A percentile compares a stretch with the other conserved stretches of the same genome.
phyloP scores from a whole-genome alignment of 2,888 invertebrate genomes.

The Oasisia sp. region DNA sequence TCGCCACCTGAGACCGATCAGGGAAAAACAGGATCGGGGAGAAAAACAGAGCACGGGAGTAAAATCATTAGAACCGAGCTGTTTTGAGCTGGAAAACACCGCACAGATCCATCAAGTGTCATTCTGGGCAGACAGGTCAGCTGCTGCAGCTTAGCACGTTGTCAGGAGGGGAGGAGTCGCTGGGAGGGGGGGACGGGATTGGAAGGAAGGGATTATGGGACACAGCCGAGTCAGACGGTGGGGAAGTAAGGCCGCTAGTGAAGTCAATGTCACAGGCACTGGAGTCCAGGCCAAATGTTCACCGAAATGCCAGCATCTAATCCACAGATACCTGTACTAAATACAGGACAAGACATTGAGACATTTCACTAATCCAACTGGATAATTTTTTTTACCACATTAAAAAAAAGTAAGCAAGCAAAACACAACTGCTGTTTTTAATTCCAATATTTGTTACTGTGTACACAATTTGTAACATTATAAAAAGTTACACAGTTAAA shows the following conservation, averaged over 20 bases:
- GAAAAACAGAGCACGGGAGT: neutral
- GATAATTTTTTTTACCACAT: neutral
- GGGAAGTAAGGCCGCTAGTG: neutral
- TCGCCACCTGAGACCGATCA: neutral
- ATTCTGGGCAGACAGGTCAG: neutral
- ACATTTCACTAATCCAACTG: too few species aligned
- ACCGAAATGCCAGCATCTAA: neutral
- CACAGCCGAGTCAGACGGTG: neutral
- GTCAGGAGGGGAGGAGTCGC: neutral
- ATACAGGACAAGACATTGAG: too few species aligned
- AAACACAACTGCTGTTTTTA: too few species aligned
- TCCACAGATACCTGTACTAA: neutral
- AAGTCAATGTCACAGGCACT: neutral
- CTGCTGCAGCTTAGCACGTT: conserved; percentile 2
- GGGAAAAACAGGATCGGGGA: neutral
- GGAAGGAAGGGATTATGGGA: neutral
- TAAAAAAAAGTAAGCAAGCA: neutral
- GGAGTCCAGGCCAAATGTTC: neutral
- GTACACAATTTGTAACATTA: too few species aligned
- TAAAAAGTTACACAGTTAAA: too few species aligned
- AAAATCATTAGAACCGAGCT: neutral
- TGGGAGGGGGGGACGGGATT: neutral
- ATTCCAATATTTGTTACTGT: too few species aligned
- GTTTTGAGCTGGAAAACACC: conserved; percentile 1
- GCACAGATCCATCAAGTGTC: conserved; percentile 3